Conservation (phyloP, 2,797 vertebrate genomes). For the Odontamblyopus rebecca region DNA sequence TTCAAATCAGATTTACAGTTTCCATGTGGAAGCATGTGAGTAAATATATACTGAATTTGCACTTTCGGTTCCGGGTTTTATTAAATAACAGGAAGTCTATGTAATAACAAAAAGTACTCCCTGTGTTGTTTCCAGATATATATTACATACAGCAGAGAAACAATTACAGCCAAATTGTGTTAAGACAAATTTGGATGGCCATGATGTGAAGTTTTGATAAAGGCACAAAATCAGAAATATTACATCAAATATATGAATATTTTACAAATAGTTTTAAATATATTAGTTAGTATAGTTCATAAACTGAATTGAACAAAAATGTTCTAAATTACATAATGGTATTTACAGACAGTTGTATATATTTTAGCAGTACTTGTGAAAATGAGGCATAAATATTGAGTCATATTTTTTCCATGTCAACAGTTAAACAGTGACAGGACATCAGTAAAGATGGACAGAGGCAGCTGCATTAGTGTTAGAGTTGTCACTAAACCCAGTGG, state of each 20-base stretch:
- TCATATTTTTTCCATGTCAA: conserved; percentile 6
- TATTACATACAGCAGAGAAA: background rate
- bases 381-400: background rate
- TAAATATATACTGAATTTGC: background rate
- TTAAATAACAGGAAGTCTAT: background rate
- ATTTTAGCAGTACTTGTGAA: background rate
- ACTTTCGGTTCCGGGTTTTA: background rate
- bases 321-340: background rate
- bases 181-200: background rate
- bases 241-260: background rate
- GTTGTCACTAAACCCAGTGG: conserved; percentile 40
- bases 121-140: background rate
- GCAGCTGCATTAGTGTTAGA: conserved; percentile 41
- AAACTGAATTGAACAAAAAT: background rate
- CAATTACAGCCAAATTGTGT: background rate
- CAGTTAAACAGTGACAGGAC: conserved; percentile 1
- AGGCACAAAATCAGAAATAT: background rate
- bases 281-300: no score
- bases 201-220: background rate
- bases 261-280: background rate
- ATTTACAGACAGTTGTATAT: background rate
- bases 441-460: conserved; percentile 23
- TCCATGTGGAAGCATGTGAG: background rate
- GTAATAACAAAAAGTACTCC: background rate
- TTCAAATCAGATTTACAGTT: background rate